Conservation (phyloP, 2,888 invertebrate genomes). For the Standfussiana lucernea region DNA sequence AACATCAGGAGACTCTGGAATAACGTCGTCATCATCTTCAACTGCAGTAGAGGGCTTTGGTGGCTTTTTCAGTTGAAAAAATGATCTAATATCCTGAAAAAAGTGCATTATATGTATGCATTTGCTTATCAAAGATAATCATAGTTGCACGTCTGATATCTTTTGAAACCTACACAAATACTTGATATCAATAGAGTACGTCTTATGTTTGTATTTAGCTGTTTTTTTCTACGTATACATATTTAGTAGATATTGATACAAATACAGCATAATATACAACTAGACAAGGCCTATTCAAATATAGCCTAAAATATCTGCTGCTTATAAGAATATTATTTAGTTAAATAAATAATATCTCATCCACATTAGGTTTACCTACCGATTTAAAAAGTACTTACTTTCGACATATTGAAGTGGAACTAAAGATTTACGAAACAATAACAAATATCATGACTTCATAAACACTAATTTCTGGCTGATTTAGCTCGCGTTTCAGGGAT, state of each 20-base stretch:
- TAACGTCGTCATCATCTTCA: slow-evolving; percentile 90
- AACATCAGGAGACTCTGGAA: slow-evolving; percentile 91
- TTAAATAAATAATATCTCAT: neutral
- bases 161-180: neutral
- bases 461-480: neutral
- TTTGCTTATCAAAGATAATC: slow-evolving; percentile 3
- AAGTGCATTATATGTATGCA: neutral
- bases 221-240: neutral
- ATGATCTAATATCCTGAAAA: slow-evolving; percentile 92
- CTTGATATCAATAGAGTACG: neutral
- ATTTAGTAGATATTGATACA: neutral
- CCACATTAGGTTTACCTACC: neutral
- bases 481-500: slow-evolving; percentile 16
- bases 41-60: slow-evolving; percentile 69
- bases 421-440: slow-evolving; percentile 26
- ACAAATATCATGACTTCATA: slow-evolving; percentile 38
- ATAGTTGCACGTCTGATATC: neutral
- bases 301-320: neutral
- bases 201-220: neutral
- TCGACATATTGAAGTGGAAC: slow-evolving; percentile 45
- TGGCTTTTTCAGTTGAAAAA: slow-evolving; percentile 84
- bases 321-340: neutral
- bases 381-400: slow-evolving; percentile 44
- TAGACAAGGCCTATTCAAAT: neutral
- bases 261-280: neutral